Percentiles rank a stretch among this genome's conserved stretches.
Evolutionary conservation across 2,888 invertebrate species (phyloP).

Genomic region (Drosophila borealis): DNA sequence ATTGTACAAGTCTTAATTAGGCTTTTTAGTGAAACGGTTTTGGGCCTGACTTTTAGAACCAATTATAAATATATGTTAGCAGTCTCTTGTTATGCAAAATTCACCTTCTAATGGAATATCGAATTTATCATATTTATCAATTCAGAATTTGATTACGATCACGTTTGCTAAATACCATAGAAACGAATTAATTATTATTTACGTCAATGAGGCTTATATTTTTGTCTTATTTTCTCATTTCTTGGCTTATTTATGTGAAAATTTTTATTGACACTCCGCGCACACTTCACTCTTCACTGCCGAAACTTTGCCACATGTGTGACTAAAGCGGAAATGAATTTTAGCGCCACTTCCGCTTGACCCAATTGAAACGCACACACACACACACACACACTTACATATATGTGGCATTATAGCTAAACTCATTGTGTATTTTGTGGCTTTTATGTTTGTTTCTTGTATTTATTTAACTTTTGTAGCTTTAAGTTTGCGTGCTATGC

Average conservation of each 20-base stretch:
- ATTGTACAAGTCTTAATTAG: not conserved
- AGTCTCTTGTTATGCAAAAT: not conserved
- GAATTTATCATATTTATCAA: not conserved
- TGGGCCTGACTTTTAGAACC: not conserved
- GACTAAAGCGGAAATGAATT: slow-evolving; percentile 59
- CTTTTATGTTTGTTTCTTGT: slow-evolving; percentile 3
- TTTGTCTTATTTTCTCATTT: not conserved
- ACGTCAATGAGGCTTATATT: not conserved
- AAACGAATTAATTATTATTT: not conserved
- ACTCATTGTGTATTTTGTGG: slow-evolving; percentile 2
- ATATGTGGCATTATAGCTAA: not conserved
- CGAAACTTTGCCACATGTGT: slow-evolving; percentile 14
- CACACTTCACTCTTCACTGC: not conserved
- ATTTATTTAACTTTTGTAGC: slow-evolving; percentile 24
- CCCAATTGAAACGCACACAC: slow-evolving; percentile 39
- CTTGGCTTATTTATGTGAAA: not conserved
- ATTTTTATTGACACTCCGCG: slow-evolving; percentile 3
- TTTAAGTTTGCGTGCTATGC: slow-evolving; percentile 6
- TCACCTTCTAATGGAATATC: not conserved
- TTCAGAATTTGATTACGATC: no score
- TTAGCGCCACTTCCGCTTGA: slow-evolving; percentile 59
- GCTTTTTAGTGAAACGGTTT: not conserved
- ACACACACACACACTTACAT: not conserved
- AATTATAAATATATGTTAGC: slow-evolving; percentile 1
- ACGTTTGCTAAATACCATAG: no score